Percentiles rank a stretch among this genome's conserved stretches.
These are phyloP conservation scores for Pteromalus puparum DNA, from an alignment of 1,140 invertebrate genomes.

Conservation along the genomic window DNA sequence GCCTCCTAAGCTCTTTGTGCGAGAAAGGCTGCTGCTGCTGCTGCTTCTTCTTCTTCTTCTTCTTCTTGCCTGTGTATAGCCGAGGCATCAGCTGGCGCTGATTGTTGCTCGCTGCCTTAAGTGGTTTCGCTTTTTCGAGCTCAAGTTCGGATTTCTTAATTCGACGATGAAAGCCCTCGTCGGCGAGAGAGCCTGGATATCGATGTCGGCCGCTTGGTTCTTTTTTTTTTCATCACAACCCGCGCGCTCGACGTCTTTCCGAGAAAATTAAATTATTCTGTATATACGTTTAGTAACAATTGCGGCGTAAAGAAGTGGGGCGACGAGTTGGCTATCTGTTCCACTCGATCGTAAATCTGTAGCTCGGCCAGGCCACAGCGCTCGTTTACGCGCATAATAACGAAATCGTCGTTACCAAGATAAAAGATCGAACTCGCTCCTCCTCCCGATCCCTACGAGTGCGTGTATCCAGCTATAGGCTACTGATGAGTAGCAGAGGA, in stretches of 20 bases:
- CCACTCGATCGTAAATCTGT: no score
- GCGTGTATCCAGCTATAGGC: background rate
- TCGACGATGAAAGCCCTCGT: background rate
- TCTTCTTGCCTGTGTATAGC: background rate
- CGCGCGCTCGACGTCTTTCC: no score
- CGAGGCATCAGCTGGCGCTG: background rate
- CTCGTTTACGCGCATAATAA: constrained; percentile 8
- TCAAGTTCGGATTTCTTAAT: background rate
- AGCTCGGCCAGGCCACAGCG: background rate
- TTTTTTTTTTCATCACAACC: background rate
- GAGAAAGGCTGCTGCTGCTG: background rate
- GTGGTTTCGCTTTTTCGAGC: background rate
- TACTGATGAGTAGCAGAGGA: background rate
- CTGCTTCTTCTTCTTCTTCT: background rate
- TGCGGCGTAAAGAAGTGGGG: background rate
- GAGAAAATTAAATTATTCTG: background rate
- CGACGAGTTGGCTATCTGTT: no score
- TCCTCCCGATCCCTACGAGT: background rate
- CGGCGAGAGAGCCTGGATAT: background rate
- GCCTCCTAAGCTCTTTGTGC: background rate
- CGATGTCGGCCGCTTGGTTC: background rate
- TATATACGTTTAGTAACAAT: no score
- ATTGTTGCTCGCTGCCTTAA: background rate
- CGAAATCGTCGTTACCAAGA: background rate
- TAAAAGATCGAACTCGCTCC: constrained; percentile 9